phyloP scores from a whole-genome alignment of 2,113 vertebrate species.

The Neolamprologus brichardi region DNA sequence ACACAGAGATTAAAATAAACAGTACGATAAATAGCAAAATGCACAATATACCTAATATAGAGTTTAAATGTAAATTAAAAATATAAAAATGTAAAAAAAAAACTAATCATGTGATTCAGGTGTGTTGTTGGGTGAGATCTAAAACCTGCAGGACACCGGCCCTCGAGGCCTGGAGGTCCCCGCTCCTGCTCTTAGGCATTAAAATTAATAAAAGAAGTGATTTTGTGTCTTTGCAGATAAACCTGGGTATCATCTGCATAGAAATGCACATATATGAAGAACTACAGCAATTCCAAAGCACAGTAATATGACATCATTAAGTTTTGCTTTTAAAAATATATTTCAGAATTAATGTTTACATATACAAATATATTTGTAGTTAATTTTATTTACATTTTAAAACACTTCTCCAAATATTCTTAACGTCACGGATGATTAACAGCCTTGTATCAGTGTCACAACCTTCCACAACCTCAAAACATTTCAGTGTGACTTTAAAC shows the following conservation, averaged over 20 bases:
- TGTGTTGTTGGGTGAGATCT: neutral
- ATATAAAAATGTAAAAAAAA: too few relatives aligned
- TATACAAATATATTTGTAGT: neutral
- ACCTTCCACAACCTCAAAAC: neutral
- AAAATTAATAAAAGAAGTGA: neutral
- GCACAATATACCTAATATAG: fast-evolving
- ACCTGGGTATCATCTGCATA: neutral
- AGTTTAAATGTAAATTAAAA: too few relatives aligned
- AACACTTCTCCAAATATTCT: neutral
- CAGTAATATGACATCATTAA: neutral
- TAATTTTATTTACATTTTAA: slow-evolving; percentile 10
- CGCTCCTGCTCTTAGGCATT: neutral
- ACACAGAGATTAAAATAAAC: too few relatives aligned
- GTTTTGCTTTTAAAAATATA: neutral
- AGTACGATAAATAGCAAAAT: too few relatives aligned
- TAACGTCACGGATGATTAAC: neutral
- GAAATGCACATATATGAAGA: neutral
- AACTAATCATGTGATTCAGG: neutral
- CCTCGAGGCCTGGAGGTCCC: neutral
- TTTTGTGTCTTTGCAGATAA: neutral
- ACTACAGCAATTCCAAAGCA: neutral
- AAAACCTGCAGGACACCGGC: neutral
- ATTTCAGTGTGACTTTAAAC: neutral
- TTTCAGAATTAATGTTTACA: slow-evolving; percentile 4
- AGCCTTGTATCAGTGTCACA: neutral